Evolutionary conservation across 2,113 vertebrate genomes (phyloP).

Genomic region (Eira barbara): DNA sequence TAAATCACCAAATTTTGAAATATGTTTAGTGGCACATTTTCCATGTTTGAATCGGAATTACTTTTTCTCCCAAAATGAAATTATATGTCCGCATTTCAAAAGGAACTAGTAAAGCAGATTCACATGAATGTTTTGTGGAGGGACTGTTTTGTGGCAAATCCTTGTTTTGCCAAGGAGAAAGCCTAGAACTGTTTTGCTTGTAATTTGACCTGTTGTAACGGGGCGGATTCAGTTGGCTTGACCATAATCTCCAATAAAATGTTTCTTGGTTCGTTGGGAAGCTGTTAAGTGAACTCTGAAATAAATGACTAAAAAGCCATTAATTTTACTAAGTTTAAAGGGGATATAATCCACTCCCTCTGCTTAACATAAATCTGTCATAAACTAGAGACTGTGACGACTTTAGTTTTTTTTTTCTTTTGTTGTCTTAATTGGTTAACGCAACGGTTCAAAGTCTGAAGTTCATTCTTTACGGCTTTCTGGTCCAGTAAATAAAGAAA

Average conservation of each 20-base stretch:
- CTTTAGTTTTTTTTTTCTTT: not conserved
- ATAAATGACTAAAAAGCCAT: not conserved
- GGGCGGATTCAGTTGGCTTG: slow-evolving; percentile 26
- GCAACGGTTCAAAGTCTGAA: not conserved
- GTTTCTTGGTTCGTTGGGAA: not conserved
- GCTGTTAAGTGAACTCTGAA: slow-evolving; percentile 3
- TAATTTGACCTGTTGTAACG: slow-evolving; percentile 23
- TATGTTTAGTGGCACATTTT: not conserved
- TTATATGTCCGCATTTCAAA: not conserved
- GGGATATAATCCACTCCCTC: not conserved
- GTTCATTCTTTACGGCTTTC: slow-evolving; percentile 36
- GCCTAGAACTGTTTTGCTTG: slow-evolving; percentile 27
- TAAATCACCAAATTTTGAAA: not conserved
- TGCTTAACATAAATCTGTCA: slow-evolving; percentile 24
- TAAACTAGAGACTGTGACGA: not conserved
- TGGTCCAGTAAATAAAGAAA: not conserved
- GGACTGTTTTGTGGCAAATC: not conserved
- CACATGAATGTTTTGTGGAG: not conserved
- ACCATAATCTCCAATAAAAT: not conserved
- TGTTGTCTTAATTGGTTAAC: slow-evolving; percentile 41
- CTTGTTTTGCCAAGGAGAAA: not conserved
- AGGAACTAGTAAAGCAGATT: not conserved
- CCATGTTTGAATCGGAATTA: not conserved
- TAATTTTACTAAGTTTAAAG: slow-evolving; percentile 20
- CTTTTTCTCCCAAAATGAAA: slow-evolving; percentile 1